A percentile compares a stretch with the other conserved stretches of the same genome.
These are phyloP conservation scores for Boleophthalmus pectinirostris DNA, from an alignment of 2,113 vertebrate species.

Conservation along the genomic window DNA sequence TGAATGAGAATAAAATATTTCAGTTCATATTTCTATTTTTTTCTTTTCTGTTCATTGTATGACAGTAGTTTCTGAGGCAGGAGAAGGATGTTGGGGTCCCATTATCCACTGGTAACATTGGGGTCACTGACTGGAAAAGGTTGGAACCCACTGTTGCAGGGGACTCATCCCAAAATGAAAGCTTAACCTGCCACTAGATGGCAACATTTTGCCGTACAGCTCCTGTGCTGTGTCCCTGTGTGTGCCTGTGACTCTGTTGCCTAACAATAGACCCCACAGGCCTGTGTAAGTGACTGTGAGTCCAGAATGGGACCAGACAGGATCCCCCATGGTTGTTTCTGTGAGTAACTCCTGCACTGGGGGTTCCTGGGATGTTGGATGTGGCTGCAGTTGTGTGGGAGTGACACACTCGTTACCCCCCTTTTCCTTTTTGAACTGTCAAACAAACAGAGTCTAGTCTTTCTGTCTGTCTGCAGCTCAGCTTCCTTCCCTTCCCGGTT, in stretches of 20 bases:
- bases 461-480: conserved; percentile 43
- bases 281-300: conserved; percentile 32
- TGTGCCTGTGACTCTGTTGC: conserved; percentile 58
- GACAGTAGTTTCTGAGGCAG: neutral
- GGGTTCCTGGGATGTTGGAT: conserved; percentile 59
- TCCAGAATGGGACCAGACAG: conserved; percentile 15
- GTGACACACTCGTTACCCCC: conserved; percentile 65
- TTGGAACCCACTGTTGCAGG: conserved; percentile 27
- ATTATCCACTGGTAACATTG: neutral
- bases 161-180: conserved; percentile 18
- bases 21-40: neutral
- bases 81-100: neutral
- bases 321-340: conserved; percentile 15
- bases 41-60: neutral
- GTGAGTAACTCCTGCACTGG: conserved; percentile 22
- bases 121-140: conserved; percentile 12
- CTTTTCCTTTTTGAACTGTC: conserved; percentile 67
- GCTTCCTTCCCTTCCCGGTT: conserved; percentile 66
- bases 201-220: conserved; percentile 77
- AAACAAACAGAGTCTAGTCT: conserved; percentile 60
- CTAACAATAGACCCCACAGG: conserved; percentile 55
- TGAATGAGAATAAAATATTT: neutral
- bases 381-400: conserved; percentile 70
- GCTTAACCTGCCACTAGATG: conserved; percentile 75
- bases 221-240: conserved; percentile 16